A percentile compares a stretch with the other conserved stretches of the same genome.
phyloP scores from a whole-genome alignment of 2,797 vertebrate genomes.

The Pithecia hirsuta region DNA sequence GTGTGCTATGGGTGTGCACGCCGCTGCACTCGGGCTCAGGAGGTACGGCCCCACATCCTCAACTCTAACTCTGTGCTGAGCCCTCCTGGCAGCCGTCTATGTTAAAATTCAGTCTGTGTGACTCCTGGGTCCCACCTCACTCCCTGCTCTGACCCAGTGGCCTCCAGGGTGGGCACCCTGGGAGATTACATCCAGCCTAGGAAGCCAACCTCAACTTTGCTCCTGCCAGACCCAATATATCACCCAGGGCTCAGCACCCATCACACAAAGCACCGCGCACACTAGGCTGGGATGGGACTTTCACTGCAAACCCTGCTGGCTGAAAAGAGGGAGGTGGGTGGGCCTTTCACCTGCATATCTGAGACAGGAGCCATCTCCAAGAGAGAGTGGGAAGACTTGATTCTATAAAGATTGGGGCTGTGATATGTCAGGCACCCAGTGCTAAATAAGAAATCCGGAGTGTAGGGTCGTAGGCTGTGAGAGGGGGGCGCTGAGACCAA shows the following conservation, averaged over 20 bases:
- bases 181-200: background rate
- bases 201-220: background rate
- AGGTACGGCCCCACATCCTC: too few species aligned
- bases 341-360: background rate
- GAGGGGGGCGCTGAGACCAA: accelerated
- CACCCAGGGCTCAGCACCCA: background rate
- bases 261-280: background rate
- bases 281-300: too few species aligned
- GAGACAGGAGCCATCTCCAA: background rate
- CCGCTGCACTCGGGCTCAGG: accelerated
- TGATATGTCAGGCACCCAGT: background rate
- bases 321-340: background rate
- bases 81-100: background rate
- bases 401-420: background rate
- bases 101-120: background rate
- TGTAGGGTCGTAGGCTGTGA: background rate
- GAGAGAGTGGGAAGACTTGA: background rate
- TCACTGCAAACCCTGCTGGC: background rate
- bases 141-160: accelerated
- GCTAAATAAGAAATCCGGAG: background rate
- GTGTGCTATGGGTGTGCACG: accelerated
- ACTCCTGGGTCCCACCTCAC: background rate
- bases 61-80: accelerated
- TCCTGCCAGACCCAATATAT: background rate
- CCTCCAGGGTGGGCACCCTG: background rate